Evolutionary conservation across 2,113 vertebrate genomes (phyloP), one percentile per base, ranked within the genome.

Genomic region (Poicephalus meyeri): DNA sequence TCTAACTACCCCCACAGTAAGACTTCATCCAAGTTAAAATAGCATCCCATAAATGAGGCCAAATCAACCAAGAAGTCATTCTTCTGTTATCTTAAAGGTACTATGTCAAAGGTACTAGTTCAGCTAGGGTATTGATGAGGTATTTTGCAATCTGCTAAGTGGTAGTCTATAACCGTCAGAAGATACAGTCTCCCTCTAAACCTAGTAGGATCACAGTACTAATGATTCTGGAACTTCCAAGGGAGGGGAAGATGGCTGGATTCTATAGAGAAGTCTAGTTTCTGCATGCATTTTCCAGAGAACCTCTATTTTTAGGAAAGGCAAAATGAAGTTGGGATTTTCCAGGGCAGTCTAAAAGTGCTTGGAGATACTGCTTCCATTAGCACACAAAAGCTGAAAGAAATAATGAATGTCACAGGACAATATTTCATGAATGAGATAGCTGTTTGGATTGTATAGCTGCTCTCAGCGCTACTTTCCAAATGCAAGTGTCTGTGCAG

Each of bases 401-500:
- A 84, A 65, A 33, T n/a, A 21, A 73, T 7, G 49, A 19, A 18
- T 13, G 9, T 29, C 10, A 31, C 2, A 46, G 14, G 28, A 44
- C 63, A 66, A 28, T 49, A 16, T 44, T 78, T 58, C 25, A 13
- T 41, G 17, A 21, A 13, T 44, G 10, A 79, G n/a, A 52, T 0
- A 79, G 26, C 15, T 73, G 23, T 15, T 64, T n/a, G 55, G 31
- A 20, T 11, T 35, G 11, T 28, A 25, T 10, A 53, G 42, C 19
- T 69, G 35, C 25, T 12, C 19, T 26, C 16, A 25, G 16, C 17
- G n/a, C 4, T 63, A 31, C 42, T 63, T 94, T 74, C 61, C 50
- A 66, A 58, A 64, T 0, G 0, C 29, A 25, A 28, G 13, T n/a
- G 25, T 70, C 37, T 56, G 28, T 47, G n/a, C 6, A 3, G 18